Evolutionary conservation across 37 sponge, comb jelly and placozoan species (phyloP).

Genomic region (Eunapius fragilis): DNA sequence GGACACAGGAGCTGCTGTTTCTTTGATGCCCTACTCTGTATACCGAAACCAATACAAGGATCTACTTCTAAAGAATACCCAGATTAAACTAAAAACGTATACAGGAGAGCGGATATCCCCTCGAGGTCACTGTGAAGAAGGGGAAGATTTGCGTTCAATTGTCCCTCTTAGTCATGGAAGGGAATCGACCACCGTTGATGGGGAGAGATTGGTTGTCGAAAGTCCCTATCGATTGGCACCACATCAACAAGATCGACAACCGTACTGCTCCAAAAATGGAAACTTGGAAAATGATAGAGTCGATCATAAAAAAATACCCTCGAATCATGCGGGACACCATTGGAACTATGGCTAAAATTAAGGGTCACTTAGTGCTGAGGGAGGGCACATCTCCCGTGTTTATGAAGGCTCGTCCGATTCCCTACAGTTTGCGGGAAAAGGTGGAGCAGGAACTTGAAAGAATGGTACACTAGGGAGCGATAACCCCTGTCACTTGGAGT

Average conservation of each 20-base stretch:
- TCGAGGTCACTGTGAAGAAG: not conserved
- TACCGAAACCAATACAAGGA: not conserved
- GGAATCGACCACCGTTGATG: not conserved
- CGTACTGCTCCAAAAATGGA: not conserved
- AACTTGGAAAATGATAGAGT: not conserved
- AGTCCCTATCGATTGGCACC: not conserved
- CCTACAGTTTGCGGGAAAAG: no score
- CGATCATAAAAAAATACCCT: not conserved
- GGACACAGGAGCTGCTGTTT: slow-evolving; percentile 8
- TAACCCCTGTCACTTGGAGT: not conserved
- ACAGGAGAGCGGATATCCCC: not conserved
- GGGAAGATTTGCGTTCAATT: not conserved
- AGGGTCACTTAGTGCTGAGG: no score
- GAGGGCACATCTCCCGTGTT: no score
- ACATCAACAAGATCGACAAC: not conserved
- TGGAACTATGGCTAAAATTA: not conserved
- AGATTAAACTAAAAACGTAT: not conserved
- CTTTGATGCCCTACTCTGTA: not conserved
- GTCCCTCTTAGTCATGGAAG: not conserved
- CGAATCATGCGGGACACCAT: not conserved
- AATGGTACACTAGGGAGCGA: not conserved
- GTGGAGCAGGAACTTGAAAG: not conserved
- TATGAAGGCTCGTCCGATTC: no score
- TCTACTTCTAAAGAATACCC: not conserved
- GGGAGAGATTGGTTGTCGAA: slow-evolving; percentile 10